Base-by-base conservation (phyloP, 2,797 vertebrate species). In the Eulemur rubriventer region DNA sequence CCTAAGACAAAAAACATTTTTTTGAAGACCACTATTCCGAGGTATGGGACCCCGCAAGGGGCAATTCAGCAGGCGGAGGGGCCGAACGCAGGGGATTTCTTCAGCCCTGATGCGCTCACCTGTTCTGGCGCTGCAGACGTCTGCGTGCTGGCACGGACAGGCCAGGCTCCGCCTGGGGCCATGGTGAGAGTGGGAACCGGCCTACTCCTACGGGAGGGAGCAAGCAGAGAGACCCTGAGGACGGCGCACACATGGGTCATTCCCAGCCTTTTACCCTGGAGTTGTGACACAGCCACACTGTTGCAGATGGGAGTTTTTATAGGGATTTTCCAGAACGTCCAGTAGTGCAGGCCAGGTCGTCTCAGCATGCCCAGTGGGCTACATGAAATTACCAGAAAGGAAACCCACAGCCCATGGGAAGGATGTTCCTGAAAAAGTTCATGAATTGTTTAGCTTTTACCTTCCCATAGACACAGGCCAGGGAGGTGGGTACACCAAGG, bases 261-360 rank as follows among this genome's bases (percentile, higher is more conserved):
- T 1, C 2, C 33, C 67, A 80, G 18, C 41, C 90, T 84, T 46
- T 38, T 78, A 2, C 75, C 46, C 4, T 4, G n/a, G 0, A 16
- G 24, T 35, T 41, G 33, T 22, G 46, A 88, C 55, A 5, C 30
- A 24, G 50, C 41, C 22, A 2, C 18, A 38, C 59, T 41, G 0
- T 6, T 55, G 18, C 26, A 76, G 55, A 67, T 33, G 94, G 97
- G 97, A 95, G 63, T 96, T 96, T 97, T 91, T 18, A 63, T 52
- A 84, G 94, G 70, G 81, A 78, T 43, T 93, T 97, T 90, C 96
- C 97, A 82, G 84, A 6, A 38, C 18, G 48, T 69, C 86, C 94
- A 96, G 43, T 48, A 89, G 46, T 2, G 7, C n/a, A 33, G 67
- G 86, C 87, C 84, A 90, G 87, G 52, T 97, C 50, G 86, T 18